phyloP scores from a whole-genome alignment of 2,888 invertebrate species.

The Pammene aurita region DNA sequence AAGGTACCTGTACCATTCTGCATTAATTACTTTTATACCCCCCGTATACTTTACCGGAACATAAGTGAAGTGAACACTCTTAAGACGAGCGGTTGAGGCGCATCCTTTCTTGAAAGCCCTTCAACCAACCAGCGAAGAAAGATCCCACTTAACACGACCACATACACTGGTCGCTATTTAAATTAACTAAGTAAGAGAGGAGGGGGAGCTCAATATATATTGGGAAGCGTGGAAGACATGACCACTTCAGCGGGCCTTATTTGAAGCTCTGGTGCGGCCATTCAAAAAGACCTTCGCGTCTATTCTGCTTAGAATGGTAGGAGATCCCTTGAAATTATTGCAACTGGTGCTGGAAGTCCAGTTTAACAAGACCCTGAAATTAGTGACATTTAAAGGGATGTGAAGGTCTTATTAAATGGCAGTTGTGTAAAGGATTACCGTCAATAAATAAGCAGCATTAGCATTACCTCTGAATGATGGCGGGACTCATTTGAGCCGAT shows the following conservation, averaged over 20 bases:
- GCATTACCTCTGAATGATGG: conserved; percentile 63
- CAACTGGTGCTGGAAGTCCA: conserved; percentile 48
- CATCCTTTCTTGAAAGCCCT: conserved; percentile 64
- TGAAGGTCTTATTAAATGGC: conserved; percentile 50
- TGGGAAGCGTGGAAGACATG: conserved; percentile 66
- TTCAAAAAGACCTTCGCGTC: conserved; percentile 50
- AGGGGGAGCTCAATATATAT: conserved; percentile 55
- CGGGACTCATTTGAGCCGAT: conserved; percentile 66
- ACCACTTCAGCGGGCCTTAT: conserved; percentile 72
- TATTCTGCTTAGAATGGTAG: conserved; percentile 47
- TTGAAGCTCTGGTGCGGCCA: conserved; percentile 64
- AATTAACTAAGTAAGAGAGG: conserved; percentile 59
- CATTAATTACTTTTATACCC: conserved; percentile 40
- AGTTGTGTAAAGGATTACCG: conserved; percentile 67
- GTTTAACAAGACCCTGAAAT: conserved; percentile 47
- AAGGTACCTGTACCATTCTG: conserved; percentile 6
- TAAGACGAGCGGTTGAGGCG: conserved; percentile 67
- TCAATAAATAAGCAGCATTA: conserved; percentile 76
- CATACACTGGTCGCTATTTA: conserved; percentile 53
- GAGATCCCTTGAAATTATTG: conserved; percentile 53
- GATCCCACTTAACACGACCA: conserved; percentile 55
- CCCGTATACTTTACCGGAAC: conserved; percentile 43
- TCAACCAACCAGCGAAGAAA: conserved; percentile 53
- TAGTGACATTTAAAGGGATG: conserved; percentile 29
- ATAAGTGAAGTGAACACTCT: conserved; percentile 49